These are phyloP conservation scores for Stichodactyla mertensii DNA, from an alignment of 64 coral and sea anemone species.

Conservation along the genomic window DNA sequence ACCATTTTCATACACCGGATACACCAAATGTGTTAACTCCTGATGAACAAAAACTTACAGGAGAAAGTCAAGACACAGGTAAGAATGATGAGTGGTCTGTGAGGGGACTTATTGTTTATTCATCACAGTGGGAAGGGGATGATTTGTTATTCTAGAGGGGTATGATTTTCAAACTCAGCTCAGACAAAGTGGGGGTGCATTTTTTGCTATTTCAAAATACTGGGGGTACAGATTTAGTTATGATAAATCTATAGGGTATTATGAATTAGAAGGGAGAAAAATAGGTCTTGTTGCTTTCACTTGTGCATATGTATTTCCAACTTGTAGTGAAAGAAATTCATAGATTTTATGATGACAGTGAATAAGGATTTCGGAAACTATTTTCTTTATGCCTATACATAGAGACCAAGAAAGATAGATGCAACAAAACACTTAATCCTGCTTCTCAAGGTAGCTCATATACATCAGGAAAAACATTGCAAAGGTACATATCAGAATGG, in stretches of 20 bases:
- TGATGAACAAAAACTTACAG: background rate
- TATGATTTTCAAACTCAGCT: no score
- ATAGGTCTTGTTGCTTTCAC: no score
- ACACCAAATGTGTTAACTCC: slow-evolving; percentile 28
- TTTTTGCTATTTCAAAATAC: no score
- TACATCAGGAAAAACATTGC: background rate
- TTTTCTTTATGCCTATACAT: background rate
- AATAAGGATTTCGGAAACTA: background rate
- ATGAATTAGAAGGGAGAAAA: no score
- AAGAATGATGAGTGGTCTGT: background rate
- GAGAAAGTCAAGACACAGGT: background rate
- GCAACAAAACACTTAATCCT: background rate
- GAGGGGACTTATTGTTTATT: background rate
- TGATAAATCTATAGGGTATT: no score
- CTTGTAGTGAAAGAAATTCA: no score
- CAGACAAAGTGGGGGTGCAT: no score
- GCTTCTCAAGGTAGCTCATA: background rate
- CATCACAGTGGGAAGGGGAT: background rate
- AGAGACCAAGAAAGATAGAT: background rate
- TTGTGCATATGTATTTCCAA: no score
- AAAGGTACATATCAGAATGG: background rate
- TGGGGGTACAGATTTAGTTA: background rate
- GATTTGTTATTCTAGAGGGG: background rate
- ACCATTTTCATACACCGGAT: slow-evolving; percentile 54
- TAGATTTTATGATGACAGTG: no score